Evolutionary conservation across 2,797 vertebrate species (phyloP), one percentile per base, ranked within the genome.

Genomic region (Momotus momota): DNA sequence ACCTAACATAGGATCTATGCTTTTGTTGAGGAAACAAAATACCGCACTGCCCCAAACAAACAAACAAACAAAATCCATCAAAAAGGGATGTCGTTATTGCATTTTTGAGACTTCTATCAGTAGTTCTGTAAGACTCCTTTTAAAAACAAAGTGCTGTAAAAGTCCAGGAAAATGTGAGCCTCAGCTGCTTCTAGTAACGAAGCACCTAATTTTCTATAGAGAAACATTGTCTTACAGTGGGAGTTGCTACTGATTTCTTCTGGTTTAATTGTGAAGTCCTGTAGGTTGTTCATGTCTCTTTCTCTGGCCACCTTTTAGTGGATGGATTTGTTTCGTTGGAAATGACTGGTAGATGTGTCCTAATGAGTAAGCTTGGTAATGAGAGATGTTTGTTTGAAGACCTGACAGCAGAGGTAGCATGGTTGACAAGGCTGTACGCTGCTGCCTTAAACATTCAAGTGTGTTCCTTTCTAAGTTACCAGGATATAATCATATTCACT

Each of bases 401-500:
- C 5, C 16, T 9, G 4, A 19, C 20, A 64, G 75, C 18, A 62
- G 51, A 67, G 20, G 33, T 31, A 25, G 10, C 38, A 31, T 33
- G 14, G 27, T 52, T 79, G 14, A 55, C 15, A 31, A 49, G 45
- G 40, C 58, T 81, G 55, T 33, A 40, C 22, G 9, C 38, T 31
- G 7, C 35, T 52, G 19, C 20, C 35, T 70, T 35, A 38, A 21
- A 11, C 33, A 7, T 13, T 55, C 51, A 33, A 62, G 35, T 49
- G 35, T 49, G 14, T 27, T 31, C 43, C 13, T 40, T 73, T 71
- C 70, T 95, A 94, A 49, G 35, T 29, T 14, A 95, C 25, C 43
- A 96, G 17, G 31, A 96, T 57, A n/a, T 93, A 86, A 27, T 97
- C 95, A 9, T 96, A 96, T 7, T 92, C 77, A n/a, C 20, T 67